These are phyloP conservation scores for Pristionchus japonicus DNA, from an alignment of 2,888 invertebrate species.

Conservation along the genomic window DNA sequence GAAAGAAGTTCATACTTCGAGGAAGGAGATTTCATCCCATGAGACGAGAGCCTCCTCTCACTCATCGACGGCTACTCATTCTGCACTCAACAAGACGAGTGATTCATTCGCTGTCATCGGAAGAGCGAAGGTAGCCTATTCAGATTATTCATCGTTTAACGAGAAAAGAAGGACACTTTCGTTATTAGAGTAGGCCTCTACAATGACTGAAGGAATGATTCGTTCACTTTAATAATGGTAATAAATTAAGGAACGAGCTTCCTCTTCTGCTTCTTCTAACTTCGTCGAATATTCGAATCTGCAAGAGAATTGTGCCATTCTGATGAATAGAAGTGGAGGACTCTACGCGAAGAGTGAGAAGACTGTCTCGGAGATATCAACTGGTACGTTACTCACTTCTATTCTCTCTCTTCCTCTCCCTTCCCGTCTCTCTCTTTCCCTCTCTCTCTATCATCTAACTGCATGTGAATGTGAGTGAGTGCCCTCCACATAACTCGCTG, in stretches of 20 bases:
- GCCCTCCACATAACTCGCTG: neutral
- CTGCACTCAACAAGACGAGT: neutral
- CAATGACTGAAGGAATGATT: neutral
- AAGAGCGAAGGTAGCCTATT: neutral
- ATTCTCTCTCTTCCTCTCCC: neutral
- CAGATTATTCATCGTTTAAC: neutral
- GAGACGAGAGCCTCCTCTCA: slow-evolving; percentile 13
- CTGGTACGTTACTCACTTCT: slow-evolving; percentile 60
- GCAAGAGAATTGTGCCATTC: slow-evolving; percentile 69
- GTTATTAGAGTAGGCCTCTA: neutral
- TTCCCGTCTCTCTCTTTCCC: neutral
- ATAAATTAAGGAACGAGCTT: slow-evolving; percentile 29
- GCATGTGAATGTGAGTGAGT: slow-evolving; percentile 35
- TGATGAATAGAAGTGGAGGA: slow-evolving; percentile 70
- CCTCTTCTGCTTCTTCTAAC: slow-evolving; percentile 53
- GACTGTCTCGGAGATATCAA: slow-evolving; percentile 63
- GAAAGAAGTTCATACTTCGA: slow-evolving; percentile 31
- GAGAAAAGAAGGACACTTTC: neutral
- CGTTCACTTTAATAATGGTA: neutral
- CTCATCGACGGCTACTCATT: neutral
- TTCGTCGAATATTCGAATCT: slow-evolving; percentile 63
- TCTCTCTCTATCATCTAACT: slow-evolving; percentile 33
- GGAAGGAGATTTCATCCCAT: neutral
- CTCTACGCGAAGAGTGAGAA: slow-evolving; percentile 57
- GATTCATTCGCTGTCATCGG: slow-evolving; percentile 37